Evolutionary conservation across 2,888 invertebrate species (phyloP), one percentile per base, ranked within the genome.

Genomic region (Antheraea yamamai): DNA sequence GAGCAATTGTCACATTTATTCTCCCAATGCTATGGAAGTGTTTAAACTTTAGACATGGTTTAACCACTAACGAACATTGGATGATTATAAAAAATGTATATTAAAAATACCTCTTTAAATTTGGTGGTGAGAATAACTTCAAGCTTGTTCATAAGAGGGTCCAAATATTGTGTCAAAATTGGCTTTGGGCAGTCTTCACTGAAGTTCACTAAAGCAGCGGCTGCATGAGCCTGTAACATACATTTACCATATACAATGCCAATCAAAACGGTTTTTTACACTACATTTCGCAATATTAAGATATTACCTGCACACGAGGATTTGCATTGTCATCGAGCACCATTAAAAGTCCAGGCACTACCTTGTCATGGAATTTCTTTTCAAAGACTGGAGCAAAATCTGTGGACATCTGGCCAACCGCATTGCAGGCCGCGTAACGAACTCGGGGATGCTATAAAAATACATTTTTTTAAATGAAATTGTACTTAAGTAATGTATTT

Each of bases 141-240:
- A 77, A 99, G 95, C 91, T 99, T 99, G 75, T 95, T 95, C 97
- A 99, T 98, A 81, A 99, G 97, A 35, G 96, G 97, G 84, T 99
- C 98, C 78, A 99, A 96, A 89, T 99, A 99, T 79, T 97, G 97
- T 16, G 97, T 97, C 78, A 99, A 95, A 82, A 99, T 98, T 83
- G 97, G 96, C 91, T 99, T 99, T 0, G 99, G 99, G 90, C 99
- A 99, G 91, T 99, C 99, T 95, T 99, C 99, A 86, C 99, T 98
- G 94, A 99, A 99, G 95, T 99, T 99, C 1, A 99, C 99, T 79
- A 99, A 95, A 73, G 99, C 99, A 74, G 99, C 99, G 72, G 99
- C 98, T 82, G 96, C 96, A 82, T 97, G 97, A 75, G 97, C 96
- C 93, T 97, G 95, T 58, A 79, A 81, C n/a, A 64, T 78, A 64